Base-by-base conservation (phyloP, 2,888 invertebrate genomes). In the Micropterix aruncella region DNA sequence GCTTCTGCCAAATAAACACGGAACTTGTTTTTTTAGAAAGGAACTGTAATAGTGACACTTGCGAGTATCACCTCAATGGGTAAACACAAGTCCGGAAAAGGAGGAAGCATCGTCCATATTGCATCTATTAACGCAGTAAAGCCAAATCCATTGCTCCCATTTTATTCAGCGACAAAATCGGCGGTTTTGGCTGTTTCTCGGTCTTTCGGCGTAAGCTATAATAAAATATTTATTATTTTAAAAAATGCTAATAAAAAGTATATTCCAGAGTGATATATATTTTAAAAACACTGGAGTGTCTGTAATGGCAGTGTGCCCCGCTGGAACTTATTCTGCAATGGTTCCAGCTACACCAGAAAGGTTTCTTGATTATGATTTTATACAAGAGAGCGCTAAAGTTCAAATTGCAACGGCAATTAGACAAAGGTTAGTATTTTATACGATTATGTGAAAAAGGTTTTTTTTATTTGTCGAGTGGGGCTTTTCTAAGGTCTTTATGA, bases 101-200 rank as follows among this genome's bases (percentile, higher is more conserved):
- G 81, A 7, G 81, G 81, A 1, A 69, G 72, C 1, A 71, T 83
- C 40, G 65, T 82, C n/a, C 83, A 83, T 55, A 62, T 80, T 16
- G 68, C 77, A 1, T 79, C 80, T 1, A 70, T 75, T 16, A 68
- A 74, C 46, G 80, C 79, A 0, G 63, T 70, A 39, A 61, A 65
- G 51, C 59, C 71, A 1, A 60, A 69, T 37, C 67, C 67, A 18
- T 70, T 63, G 18, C 54, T 68, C 14, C 78, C 79, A 1, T 59
- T 74, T n/a, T 79, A 79, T 54, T 70, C 72, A 17, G 74, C 75
- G 1, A 75, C 79, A 0, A 79, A 79, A 56, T 70, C 66, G 46
- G 74, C 73, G 5, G 70, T 75, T 2, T 57, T 69, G 19, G 73
- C 71, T 3, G 62, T 76, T 48, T 68, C 69, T 12, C 66, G 63